Percentiles rank a stretch among this genome's conserved stretches.
These are phyloP conservation scores for Uria aalge DNA, from an alignment of 2,113 vertebrate species.

Conservation along the genomic window DNA sequence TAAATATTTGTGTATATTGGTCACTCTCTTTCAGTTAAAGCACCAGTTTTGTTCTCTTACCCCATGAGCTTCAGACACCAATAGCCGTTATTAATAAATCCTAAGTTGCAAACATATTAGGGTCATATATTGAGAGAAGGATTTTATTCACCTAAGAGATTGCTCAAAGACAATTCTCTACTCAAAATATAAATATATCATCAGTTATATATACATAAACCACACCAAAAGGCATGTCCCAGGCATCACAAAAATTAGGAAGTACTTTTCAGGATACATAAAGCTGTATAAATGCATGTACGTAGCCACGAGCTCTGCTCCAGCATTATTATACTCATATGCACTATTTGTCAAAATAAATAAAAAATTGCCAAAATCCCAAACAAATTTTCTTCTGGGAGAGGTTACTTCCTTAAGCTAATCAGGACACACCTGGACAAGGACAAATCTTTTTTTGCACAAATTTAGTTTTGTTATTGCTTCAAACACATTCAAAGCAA, in stretches of 20 bases:
- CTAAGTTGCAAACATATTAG: background rate
- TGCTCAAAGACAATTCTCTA: background rate
- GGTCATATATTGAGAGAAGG: background rate
- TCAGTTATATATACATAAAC: background rate
- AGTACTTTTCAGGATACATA: background rate
- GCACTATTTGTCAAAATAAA: background rate
- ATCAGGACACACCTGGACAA: background rate
- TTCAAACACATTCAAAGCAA: background rate
- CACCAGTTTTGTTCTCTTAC: background rate
- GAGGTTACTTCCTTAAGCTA: background rate
- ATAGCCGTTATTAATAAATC: background rate
- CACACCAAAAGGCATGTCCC: background rate
- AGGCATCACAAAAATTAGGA: background rate
- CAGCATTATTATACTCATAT: background rate
- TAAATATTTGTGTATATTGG: background rate
- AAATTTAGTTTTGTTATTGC: background rate
- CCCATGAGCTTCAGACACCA: background rate
- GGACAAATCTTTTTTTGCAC: background rate
- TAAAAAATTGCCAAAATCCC: background rate
- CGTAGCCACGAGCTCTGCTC: background rate
- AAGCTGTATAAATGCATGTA: background rate
- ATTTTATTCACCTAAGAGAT: background rate
- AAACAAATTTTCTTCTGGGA: background rate
- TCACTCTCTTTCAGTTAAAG: background rate
- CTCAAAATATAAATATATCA: background rate